Evolutionary conservation across 1,140 invertebrate species (phyloP), one percentile per base, ranked within the genome.

Genomic region (Drosophila virilis): DNA sequence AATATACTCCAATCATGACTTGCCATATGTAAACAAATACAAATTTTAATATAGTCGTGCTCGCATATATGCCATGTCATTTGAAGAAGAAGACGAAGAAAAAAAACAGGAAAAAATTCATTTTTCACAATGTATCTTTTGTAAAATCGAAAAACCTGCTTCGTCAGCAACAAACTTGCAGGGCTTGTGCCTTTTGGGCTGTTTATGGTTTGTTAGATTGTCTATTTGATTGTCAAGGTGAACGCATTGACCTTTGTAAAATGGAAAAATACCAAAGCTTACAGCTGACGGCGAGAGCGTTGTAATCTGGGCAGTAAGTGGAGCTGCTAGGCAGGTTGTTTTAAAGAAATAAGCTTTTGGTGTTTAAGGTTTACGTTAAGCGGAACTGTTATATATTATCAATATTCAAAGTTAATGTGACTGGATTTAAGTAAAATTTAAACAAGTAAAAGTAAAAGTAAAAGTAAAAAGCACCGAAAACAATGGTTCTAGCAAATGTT

Each of bases 161-260:
- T 38, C 46, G 82, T 85, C 81, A 85, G 68, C 78, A 72, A 70
- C 58, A 50, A 59, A 77, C 67, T 85, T 46, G 61, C 54, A 66
- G 62, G 66, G 66, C 66, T 67, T 80, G 46, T 50, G 66, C 61
- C 71, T 85, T 70, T 60, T 85, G 66, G 66, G 43, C 67, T 45
- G 51, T 48, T 28, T 46, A 52, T 58, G 15, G 50, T n/a, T 50
- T 58, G 70, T 60, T 61, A 59, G 60, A 64, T 33, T 60, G 46
- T 80, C 42, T 60, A 13, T 62, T 43, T 82, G 79, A 82, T 71
- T 78, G 79, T 54, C 79, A 82, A 82, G 79, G 79, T 75, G 43
- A 45, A 83, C 32, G 71, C 66, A 59, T 54, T 83, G 79, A 82
- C 80, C 79, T 82, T 82, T 82, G 79, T 82, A 82, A 81, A 9